These are phyloP conservation scores for Drosophila tanythrix DNA, from an alignment of 2,888 invertebrate species.

Conservation along the genomic window DNA sequence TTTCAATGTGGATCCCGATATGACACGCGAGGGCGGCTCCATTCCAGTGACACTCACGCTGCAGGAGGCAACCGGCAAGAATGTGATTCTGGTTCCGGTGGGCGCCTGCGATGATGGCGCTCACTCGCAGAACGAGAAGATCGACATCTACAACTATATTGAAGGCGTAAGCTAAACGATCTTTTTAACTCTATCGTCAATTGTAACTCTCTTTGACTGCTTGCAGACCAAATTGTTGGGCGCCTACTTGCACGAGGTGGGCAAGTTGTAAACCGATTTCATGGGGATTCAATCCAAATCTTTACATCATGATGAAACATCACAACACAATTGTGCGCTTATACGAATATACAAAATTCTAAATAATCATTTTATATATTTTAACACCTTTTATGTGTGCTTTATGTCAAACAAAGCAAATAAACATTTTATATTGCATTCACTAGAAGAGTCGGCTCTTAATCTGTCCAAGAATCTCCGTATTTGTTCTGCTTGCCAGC, in stretches of 20 bases:
- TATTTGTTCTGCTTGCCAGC: constrained; percentile 81
- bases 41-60: constrained; percentile 98
- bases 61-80: constrained; percentile 95
- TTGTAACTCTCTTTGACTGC: constrained; percentile 2
- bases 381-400: constrained; percentile 20
- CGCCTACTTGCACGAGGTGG: constrained; percentile 93
- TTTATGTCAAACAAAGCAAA: constrained; percentile 39
- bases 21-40: constrained; percentile 98
- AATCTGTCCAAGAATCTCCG: constrained; percentile 84
- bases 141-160: constrained; percentile 96
- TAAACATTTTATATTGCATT: constrained; percentile 46
- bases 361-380: constrained; percentile 21
- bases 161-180: constrained; percentile 89
- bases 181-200: background rate
- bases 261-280: constrained; percentile 61
- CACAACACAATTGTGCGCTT: constrained; percentile 32
- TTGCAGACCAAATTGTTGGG: constrained; percentile 94
- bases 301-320: constrained; percentile 41
- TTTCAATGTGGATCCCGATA: constrained; percentile 94
- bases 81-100: constrained; percentile 97
- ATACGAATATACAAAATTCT: constrained; percentile 27
- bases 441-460: constrained; percentile 18
- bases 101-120: constrained; percentile 98
- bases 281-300: constrained; percentile 7
- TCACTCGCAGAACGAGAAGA: constrained; percentile 99